Evolutionary conservation across 2,797 vertebrate species (phyloP).

Genomic region (Darevskia mixta): DNA sequence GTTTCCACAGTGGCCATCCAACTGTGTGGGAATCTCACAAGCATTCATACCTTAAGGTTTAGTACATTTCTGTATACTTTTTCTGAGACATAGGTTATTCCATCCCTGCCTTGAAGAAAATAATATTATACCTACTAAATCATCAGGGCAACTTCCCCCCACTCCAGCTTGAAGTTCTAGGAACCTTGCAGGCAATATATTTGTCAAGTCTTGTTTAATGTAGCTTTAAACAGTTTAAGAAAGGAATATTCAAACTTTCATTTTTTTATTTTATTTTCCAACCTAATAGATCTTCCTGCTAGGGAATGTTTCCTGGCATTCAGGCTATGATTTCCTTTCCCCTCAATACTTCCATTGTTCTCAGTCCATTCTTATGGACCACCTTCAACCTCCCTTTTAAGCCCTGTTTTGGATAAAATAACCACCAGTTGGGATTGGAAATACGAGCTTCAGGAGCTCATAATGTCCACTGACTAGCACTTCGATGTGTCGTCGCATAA

Average conservation of each 20-base stretch:
- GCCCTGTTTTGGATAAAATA: neutral
- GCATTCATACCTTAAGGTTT: too few species aligned
- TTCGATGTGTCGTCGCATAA: too few species aligned
- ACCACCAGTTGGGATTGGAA: neutral
- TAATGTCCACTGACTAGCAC: neutral
- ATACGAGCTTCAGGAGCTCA: neutral
- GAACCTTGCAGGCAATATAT: neutral
- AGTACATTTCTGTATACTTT: too few species aligned
- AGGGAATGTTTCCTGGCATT: neutral
- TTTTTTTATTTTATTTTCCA: slow-evolving; percentile 17
- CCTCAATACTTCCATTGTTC: neutral
- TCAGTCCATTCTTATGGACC: neutral
- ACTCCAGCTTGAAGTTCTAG: neutral
- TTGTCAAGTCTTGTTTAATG: slow-evolving; percentile 4
- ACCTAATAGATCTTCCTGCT: neutral
- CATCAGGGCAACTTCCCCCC: rapidly evolving
- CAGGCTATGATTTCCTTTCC: neutral
- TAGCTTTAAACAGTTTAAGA: slow-evolving; percentile 1
- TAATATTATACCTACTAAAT: neutral
- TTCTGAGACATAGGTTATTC: neutral
- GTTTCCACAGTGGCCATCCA: too few species aligned
- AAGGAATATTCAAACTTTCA: slow-evolving; percentile 4
- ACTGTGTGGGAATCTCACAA: too few species aligned
- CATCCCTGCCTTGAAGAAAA: neutral
- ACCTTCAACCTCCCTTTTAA: neutral